phyloP scores from a whole-genome alignment of 2,113 vertebrate species.

The Gymnogyps californianus region DNA sequence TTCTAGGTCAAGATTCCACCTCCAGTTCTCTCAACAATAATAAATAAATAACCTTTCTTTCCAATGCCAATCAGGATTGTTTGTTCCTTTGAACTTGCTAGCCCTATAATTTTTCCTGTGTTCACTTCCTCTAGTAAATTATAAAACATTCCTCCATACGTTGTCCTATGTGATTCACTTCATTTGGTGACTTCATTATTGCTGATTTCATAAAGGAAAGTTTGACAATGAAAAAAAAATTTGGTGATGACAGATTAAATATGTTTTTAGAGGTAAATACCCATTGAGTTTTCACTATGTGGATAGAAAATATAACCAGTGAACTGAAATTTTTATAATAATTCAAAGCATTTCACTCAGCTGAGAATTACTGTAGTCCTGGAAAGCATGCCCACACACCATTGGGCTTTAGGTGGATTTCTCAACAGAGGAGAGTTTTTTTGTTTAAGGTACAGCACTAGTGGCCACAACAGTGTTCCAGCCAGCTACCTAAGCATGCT shows the following conservation, averaged over 20 bases:
- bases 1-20: background rate
- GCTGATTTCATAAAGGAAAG: background rate
- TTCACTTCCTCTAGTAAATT: background rate
- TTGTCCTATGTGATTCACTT: background rate
- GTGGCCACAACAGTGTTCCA: background rate
- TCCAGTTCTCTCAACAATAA: background rate
- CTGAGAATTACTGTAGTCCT: background rate
- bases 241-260: background rate
- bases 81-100: background rate
- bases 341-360: background rate
- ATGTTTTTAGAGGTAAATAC: background rate
- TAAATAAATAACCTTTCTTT: background rate
- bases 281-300: background rate
- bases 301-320: background rate
- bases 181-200: background rate
- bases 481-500: background rate
- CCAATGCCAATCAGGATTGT: background rate
- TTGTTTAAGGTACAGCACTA: background rate
- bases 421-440: background rate
- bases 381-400: background rate
- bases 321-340: background rate
- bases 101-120: background rate
- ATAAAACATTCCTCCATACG: background rate
- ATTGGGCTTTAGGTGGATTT: background rate
- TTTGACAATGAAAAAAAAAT: background rate